These are phyloP conservation scores for Megathymus violae DNA, from an alignment of 1,140 invertebrate genomes.

Conservation along the genomic window DNA sequence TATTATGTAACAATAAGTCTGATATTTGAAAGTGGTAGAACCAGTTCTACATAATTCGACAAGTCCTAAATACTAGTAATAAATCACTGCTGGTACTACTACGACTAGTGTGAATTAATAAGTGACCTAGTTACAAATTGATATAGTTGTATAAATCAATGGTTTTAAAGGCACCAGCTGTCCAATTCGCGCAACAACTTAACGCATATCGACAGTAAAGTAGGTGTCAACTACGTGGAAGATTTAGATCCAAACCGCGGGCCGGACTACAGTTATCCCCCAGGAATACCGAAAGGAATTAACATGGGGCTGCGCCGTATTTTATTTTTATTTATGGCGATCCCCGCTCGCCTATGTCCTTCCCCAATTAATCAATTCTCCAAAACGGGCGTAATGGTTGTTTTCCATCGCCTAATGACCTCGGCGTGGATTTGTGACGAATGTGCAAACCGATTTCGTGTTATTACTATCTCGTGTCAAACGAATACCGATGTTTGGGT, in stretches of 20 bases:
- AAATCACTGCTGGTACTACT: too few species aligned
- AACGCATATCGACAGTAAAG: constrained; percentile 5
- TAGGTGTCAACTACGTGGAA: constrained; percentile 13
- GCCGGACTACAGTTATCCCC: too few species aligned
- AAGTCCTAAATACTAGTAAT: too few species aligned
- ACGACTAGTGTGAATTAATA: too few species aligned
- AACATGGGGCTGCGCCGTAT: constrained; percentile 39
- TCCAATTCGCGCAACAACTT: constrained; percentile 14
- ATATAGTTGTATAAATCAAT: too few species aligned
- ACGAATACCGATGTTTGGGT: neutral
- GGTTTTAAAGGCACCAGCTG: constrained; percentile 9
- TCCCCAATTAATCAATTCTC: constrained; percentile 51
- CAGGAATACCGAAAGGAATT: constrained; percentile 35
- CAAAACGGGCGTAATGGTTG: constrained; percentile 46
- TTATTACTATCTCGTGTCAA: constrained; percentile 29
- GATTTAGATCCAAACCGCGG: constrained; percentile 17
- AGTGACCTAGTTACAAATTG: too few species aligned
- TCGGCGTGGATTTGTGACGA: constrained; percentile 40
- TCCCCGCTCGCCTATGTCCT: constrained; percentile 48
- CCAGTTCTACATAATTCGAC: too few species aligned
- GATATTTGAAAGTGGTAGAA: too few species aligned
- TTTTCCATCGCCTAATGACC: constrained; percentile 46
- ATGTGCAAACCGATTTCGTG: constrained; percentile 28
- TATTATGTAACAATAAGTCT: too few species aligned
- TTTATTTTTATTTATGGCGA: constrained; percentile 57